Base-by-base conservation (phyloP, 2,888 invertebrate genomes). In the Drosophila nr. perissopoda region DNA sequence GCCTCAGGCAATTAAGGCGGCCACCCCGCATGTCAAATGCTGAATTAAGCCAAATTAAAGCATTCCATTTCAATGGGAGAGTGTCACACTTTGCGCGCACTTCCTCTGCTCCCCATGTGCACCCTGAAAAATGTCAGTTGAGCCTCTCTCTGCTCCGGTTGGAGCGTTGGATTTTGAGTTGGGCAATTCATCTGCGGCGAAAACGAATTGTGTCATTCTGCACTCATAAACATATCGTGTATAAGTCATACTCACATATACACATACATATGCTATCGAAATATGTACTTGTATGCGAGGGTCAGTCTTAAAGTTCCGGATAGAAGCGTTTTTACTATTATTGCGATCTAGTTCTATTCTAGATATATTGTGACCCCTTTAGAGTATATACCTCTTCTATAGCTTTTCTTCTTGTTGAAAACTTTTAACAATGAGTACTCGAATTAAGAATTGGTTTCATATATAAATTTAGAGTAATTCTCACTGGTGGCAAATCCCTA, bases 11-110 rank as follows among this genome's bases (percentile, higher is more conserved):
- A 85, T 85, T 85, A 85, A 85, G 71, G 83, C 54, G 79, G 85
- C 88, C 88, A 89, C 85, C 85, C 85, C 85, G 86, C 88, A 85
- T 85, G 90, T 89, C 85, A 85, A 85, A 77, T 72, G 63, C 57
- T 82, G 85, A 85, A 85, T 89, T 89, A 88, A 89, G 77, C 80
- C 90, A 85, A 85, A 85, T 85, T 85, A 82, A 89, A 85, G 86
- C 70, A 80, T 80, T 89, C 85, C 90, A 85, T 85, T 87, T 89
- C 77, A 85, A 77, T 87, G 70, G 90, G 90, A 70, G 73, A 89
- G 88, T 89, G 85, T 85, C 85, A 87, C 85, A 85, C 85, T 85
- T 89, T 87, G 70, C 52, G 82, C 90, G 71, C 83, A 85, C 88
- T 89, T 85, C 90, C 90, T 84, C 90, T 79, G 67, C 85, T 45